Evolutionary conservation across 2,113 vertebrate species (phyloP), one percentile per base, ranked within the genome.

Genomic region (Propithecus coquereli): DNA sequence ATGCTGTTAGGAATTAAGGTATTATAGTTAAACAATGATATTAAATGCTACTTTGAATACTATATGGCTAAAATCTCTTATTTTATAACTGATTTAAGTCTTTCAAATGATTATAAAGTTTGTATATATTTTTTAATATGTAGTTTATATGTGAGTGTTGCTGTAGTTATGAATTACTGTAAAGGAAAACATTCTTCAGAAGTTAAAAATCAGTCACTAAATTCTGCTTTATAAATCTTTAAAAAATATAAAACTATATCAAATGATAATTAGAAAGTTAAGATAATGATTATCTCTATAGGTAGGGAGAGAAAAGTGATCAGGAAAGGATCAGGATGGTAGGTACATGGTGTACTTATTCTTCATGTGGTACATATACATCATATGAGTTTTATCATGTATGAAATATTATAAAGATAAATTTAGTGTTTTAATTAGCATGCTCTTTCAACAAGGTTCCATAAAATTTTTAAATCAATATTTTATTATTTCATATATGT

Each of bases 151-250:
- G 16, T 76, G 63, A 43, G 12, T 82, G 9, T 65, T 52, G 47
- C 5, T 79, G 3, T 30, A 50, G 6, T 76, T 91, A 43, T 14
- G 87, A 87, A 13, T 68, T 95, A 5, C 25, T 52, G 13, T 93
- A 54, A 74, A 83, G 45, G 34, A 94, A 87, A 95, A 63, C 91
- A 87, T 96, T 81, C 76, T 84, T 88, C 32, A 91, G n/a, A 47
- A 92, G 37, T 73, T 77, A 18, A 71, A 79, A 90, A 47, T 96
- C 25, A 77, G 22, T 93, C 61, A 57, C 30, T 71, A 71, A 89
- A 82, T 81, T 84, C 8, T 89, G 1, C 47, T 71, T 81, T 91
- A 54, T 87, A 50, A 71, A 79, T 74, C 3, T 91, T 50, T 73
- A 47, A 73, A 81, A 74, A 79, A 37, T 71, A 34, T 87, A 71